Conservation (phyloP, 2,113 vertebrate genomes). For the Ammodytes dubius region DNA sequence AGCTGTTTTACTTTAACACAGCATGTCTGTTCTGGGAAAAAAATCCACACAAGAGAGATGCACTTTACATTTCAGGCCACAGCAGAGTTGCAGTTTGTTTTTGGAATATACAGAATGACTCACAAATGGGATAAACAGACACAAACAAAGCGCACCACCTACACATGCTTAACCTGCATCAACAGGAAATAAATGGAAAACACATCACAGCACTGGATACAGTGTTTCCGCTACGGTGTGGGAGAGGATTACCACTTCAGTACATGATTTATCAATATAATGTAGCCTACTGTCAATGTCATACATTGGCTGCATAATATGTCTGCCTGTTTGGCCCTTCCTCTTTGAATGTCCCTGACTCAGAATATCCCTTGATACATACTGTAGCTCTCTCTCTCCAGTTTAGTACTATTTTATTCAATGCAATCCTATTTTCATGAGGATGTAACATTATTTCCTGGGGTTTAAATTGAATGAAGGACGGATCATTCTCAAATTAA, state of each 20-base stretch:
- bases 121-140: neutral
- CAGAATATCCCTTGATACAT: neutral
- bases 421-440: too few relatives aligned
- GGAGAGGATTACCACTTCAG: neutral
- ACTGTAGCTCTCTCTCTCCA: neutral
- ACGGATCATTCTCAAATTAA: too few relatives aligned
- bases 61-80: neutral
- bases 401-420: neutral
- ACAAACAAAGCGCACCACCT: conserved; percentile 2
- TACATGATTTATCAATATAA: conserved; percentile 5
- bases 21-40: neutral
- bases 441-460: too few relatives aligned
- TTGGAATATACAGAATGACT: conserved; percentile 1
- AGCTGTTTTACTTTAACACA: neutral
- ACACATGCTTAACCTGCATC: neutral
- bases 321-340: neutral
- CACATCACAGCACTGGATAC: neutral
- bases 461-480: too few relatives aligned
- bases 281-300: neutral
- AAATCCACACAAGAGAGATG: neutral
- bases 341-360: neutral
- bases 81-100: neutral
- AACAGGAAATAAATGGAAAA: conserved; percentile 18
- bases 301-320: neutral
- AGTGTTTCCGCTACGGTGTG: neutral